A percentile compares a stretch with the other conserved stretches of the same genome.
Conservation (phyloP, 2,113 vertebrate species). For the Zapus hudsonius region DNA sequence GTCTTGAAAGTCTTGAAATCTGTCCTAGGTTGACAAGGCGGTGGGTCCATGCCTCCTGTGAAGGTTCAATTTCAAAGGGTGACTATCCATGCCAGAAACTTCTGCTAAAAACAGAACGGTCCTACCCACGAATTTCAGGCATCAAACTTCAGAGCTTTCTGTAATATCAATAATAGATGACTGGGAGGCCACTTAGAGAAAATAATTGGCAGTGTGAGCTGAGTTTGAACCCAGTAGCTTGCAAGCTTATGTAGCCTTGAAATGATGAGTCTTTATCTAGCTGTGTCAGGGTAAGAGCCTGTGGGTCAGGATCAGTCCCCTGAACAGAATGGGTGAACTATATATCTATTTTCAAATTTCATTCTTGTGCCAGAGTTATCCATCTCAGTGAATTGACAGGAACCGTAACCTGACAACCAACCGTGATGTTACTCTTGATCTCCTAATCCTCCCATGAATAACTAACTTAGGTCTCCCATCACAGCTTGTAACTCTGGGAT, state of each 20-base stretch:
- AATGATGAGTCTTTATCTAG: background rate
- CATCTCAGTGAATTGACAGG: background rate
- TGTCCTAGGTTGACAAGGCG: background rate
- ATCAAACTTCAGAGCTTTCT: background rate
- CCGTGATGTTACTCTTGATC: background rate
- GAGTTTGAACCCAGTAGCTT: background rate
- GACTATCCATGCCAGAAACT: background rate
- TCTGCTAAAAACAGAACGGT: background rate
- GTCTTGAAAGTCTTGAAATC: slow-evolving; percentile 54
- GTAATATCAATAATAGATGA: slow-evolving; percentile 26
- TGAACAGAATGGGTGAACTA: background rate
- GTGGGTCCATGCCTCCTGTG: background rate
- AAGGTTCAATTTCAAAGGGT: slow-evolving; percentile 17
- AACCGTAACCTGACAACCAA: background rate
- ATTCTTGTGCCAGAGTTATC: background rate
- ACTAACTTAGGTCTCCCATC: background rate
- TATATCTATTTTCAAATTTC: background rate
- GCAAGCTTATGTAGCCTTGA: background rate
- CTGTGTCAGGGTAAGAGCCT: background rate
- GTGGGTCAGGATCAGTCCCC: background rate
- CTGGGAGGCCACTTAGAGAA: background rate
- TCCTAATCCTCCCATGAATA: background rate
- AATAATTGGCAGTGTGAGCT: slow-evolving; percentile 1
- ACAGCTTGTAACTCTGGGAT: background rate
- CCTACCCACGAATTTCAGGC: background rate